Conservation (phyloP, 2,797 vertebrate genomes). For the Macropodus opercularis region DNA sequence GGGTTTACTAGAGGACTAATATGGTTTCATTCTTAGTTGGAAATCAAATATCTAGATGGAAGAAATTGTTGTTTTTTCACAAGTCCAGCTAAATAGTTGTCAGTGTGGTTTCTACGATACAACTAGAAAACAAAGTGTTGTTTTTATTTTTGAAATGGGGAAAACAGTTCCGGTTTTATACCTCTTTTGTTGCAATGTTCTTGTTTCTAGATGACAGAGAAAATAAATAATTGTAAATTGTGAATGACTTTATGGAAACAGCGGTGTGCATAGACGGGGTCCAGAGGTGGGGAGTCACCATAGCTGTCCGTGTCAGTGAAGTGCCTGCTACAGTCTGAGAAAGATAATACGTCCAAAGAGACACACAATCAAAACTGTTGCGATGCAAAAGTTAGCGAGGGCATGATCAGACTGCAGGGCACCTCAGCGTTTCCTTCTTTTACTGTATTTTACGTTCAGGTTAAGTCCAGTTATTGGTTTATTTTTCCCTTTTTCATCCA, state of each 20-base stretch:
- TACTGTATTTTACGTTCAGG: neutral
- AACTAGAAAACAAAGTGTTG: slow-evolving; percentile 41
- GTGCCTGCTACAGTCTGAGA: slow-evolving; percentile 22
- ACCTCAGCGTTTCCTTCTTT: slow-evolving; percentile 20
- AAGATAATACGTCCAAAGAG: slow-evolving; percentile 44
- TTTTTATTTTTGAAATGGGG: slow-evolving; percentile 65
- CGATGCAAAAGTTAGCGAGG: slow-evolving; percentile 50
- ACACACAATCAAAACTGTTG: slow-evolving; percentile 48
- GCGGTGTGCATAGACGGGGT: slow-evolving; percentile 69
- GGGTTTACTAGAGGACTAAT: slow-evolving; percentile 81
- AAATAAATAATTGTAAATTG: slow-evolving; percentile 77
- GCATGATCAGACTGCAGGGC: slow-evolving; percentile 32
- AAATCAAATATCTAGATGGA: slow-evolving; percentile 70
- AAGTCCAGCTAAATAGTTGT: slow-evolving; percentile 46
- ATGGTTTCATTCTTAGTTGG: slow-evolving; percentile 78
- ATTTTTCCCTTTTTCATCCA: neutral
- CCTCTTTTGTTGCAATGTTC: slow-evolving; percentile 72
- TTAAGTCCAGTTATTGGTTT: slow-evolving; percentile 6
- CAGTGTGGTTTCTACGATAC: slow-evolving; percentile 60
- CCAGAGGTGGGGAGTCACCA: slow-evolving; percentile 2
- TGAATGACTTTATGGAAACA: slow-evolving; percentile 77
- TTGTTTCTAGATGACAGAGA: slow-evolving; percentile 64
- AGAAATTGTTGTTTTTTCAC: slow-evolving; percentile 37
- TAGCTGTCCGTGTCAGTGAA: slow-evolving; percentile 19
- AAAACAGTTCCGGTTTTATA: slow-evolving; percentile 71